Conservation (phyloP, 2,797 vertebrate genomes). For the Clarias pachynema region DNA sequence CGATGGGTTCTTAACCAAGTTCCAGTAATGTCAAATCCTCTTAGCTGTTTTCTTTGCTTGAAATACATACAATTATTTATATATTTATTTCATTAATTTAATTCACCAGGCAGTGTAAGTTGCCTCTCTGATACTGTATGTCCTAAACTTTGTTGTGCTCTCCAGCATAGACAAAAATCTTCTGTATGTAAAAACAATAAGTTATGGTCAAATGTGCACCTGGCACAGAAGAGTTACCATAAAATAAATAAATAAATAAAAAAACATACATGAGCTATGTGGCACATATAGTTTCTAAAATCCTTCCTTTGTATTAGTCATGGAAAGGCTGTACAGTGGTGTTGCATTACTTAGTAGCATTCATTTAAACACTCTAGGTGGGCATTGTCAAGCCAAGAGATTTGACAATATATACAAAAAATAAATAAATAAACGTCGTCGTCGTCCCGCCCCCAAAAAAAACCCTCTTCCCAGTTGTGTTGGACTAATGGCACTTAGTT, state of each 20-base stretch:
- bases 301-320: background rate
- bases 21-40: too few species aligned
- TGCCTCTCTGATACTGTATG: background rate
- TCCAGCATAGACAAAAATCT: background rate
- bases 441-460: too few species aligned
- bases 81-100: too few species aligned
- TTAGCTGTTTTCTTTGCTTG: too few species aligned
- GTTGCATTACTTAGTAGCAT: background rate
- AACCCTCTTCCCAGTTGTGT: too few species aligned
- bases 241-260: too few species aligned
- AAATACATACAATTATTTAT: too few species aligned
- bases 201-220: background rate
- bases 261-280: background rate
- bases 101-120: background rate
- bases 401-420: background rate
- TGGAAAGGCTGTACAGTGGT: constrained; percentile 5
- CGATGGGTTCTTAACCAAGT: too few species aligned
- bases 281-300: background rate
- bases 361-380: background rate
- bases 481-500: too few species aligned
- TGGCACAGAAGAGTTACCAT: background rate
- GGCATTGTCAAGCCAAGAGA: background rate
- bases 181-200: background rate
- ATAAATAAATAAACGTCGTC: background rate
- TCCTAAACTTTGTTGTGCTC: background rate